Percentiles rank a stretch among this genome's conserved stretches.
Evolutionary conservation across 2,797 vertebrate species (phyloP).

Genomic region (Falco naumanni): DNA sequence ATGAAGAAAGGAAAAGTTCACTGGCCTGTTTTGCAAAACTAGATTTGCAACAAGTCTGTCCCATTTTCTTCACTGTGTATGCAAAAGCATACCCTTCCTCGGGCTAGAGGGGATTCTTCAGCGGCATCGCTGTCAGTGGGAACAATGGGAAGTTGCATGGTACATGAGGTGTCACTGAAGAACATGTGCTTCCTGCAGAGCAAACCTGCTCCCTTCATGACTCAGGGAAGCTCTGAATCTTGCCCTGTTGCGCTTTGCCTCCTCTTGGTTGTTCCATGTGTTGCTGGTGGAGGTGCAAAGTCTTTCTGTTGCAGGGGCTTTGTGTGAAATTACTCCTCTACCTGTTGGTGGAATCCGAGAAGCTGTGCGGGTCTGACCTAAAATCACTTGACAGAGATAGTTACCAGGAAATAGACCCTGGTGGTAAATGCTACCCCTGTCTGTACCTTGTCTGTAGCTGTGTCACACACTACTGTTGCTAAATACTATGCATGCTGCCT

Average conservation of each 20-base stretch:
- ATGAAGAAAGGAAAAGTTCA: neutral
- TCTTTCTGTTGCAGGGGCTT: neutral
- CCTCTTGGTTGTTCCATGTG: rapidly evolving
- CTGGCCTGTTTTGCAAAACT: neutral
- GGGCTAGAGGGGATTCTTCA: neutral
- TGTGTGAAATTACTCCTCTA: neutral
- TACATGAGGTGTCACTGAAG: neutral
- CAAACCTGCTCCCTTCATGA: neutral
- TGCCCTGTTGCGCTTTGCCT: neutral
- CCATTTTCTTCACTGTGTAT: rapidly evolving
- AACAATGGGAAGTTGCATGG: neutral
- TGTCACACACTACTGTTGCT: neutral
- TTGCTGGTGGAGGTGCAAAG: neutral
- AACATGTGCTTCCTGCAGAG: neutral
- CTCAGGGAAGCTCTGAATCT: neutral
- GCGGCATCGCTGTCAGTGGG: rapidly evolving
- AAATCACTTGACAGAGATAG: neutral
- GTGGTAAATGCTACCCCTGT: neutral
- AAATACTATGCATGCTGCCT: neutral
- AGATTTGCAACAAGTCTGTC: neutral
- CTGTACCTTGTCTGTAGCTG: neutral
- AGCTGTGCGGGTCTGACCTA: neutral
- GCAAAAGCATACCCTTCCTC: neutral
- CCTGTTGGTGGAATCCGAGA: neutral
- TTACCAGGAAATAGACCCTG: neutral